Evolutionary conservation across 2,113 vertebrate species (phyloP), one percentile per base, ranked within the genome.

Genomic region (Cephalopterus ornatus): DNA sequence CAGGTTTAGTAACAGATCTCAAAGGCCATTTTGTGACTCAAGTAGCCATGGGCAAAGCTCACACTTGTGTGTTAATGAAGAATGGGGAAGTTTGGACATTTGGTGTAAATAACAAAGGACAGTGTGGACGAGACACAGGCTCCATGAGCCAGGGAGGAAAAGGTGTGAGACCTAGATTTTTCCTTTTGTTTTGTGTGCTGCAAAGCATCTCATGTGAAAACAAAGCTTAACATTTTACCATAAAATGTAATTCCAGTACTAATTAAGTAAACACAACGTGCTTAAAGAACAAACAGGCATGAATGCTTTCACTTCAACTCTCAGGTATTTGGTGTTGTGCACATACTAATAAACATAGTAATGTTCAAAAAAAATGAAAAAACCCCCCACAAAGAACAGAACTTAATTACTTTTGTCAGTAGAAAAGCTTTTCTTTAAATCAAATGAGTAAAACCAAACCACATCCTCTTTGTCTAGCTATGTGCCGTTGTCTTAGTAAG

Each of bases 31-130:
- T 99, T 97, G 99, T 99, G 94, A 99, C 98, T 96, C 99, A 99
- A 96, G 99, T 99, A 84, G 99, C 99, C 73, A 99, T 99, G 99
- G 99, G 99, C 41, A 99, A 99, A 97, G 99, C 99, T 96, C 99
- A 99, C 63, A 99, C 99, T 14, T 99, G 99, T 96, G 99, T 99
- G 62, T 97, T 99, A 96, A 99, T 99, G 94, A 99, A 99, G 95
- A 99, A 98, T 6, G 99, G 99, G 44, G 99, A 99, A 91, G 99
- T 99, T 73, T 99, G 99, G 99, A 99, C 99, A 1, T 99, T 99
- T 95, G 99, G 99, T 21, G 99, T 99, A 73, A 99, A 99, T 97
- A 99, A 99, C 97, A 99, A 99, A 97, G 99, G 99, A 65, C 99
- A 99, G 49, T 99, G 99, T 98, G 99, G 99, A 80, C 97, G 99